Conservation (phyloP, 2,888 invertebrate species). For the Drosophila meridionalis region DNA sequence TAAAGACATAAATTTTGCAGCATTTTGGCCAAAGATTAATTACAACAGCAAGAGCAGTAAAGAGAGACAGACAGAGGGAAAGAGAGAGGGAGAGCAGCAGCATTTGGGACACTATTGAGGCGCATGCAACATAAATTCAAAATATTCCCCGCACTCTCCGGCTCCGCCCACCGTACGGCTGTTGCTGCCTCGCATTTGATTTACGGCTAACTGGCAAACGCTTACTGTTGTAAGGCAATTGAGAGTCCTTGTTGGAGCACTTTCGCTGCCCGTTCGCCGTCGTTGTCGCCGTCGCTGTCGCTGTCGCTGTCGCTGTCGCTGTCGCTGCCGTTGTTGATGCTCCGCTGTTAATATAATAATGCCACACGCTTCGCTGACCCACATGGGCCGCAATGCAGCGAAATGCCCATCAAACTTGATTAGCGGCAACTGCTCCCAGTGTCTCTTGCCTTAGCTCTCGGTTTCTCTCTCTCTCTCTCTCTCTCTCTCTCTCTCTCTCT, state of each 20-base stretch:
- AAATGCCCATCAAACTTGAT: conserved; percentile 61
- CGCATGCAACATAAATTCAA: conserved; percentile 75
- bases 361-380: conserved; percentile 50
- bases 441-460: too few relatives aligned
- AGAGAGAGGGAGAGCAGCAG: not conserved
- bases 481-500: not conserved
- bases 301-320: not conserved
- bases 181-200: conserved; percentile 43
- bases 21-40: conserved; percentile 83
- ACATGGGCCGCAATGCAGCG: conserved; percentile 46
- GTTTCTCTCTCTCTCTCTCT: not conserved
- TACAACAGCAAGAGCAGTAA: conserved; percentile 60
- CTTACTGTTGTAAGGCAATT: conserved; percentile 62
- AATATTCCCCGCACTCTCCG: conserved; percentile 18
- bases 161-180: not conserved
- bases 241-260: conserved; percentile 37
- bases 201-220: conserved; percentile 58
- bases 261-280: conserved; percentile 10
- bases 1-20: conserved; percentile 81
- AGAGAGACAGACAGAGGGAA: not conserved
- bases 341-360: conserved; percentile 48
- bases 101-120: conserved; percentile 48
- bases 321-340: conserved; percentile 25
- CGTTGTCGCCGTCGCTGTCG: not conserved
- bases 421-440: conserved; percentile 41